phyloP scores from a whole-genome alignment of 2,888 invertebrate species.

The Erebia ligea region DNA sequence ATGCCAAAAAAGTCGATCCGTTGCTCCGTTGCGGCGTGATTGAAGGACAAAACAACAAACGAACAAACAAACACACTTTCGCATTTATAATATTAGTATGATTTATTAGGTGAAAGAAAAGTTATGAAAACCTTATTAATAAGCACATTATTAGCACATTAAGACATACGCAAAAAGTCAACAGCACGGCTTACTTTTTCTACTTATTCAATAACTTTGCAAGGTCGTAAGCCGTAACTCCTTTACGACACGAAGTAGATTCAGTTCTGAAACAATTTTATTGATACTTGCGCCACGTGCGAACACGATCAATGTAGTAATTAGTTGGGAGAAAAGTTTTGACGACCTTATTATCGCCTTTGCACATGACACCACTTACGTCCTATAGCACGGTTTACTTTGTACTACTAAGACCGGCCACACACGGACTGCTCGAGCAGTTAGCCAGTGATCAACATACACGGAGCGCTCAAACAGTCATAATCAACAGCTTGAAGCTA shows the following conservation, averaged over 20 bases:
- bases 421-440: no score
- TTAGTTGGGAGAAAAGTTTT: constrained; percentile 8
- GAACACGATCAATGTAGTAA: constrained; percentile 14
- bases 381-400: no score
- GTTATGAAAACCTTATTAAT: not conserved
- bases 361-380: not conserved
- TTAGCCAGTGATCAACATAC: no score
- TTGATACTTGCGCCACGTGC: constrained; percentile 15
- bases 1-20: no score
- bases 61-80: no score
- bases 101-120: constrained; percentile 10
- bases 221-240: constrained; percentile 7
- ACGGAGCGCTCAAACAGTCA: no score
- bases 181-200: no score
- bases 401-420: no score
- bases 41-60: constrained; percentile 19
- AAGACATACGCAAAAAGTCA: not conserved
- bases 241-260: constrained; percentile 19
- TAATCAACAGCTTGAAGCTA: no score
- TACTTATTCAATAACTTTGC: not conserved
- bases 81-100: no score
- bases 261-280: constrained; percentile 14
- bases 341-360: not conserved
- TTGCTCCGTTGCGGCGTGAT: no score
- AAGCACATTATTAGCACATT: not conserved